phyloP scores from a whole-genome alignment of 1,140 invertebrate species.

The Halesus radiatus region DNA sequence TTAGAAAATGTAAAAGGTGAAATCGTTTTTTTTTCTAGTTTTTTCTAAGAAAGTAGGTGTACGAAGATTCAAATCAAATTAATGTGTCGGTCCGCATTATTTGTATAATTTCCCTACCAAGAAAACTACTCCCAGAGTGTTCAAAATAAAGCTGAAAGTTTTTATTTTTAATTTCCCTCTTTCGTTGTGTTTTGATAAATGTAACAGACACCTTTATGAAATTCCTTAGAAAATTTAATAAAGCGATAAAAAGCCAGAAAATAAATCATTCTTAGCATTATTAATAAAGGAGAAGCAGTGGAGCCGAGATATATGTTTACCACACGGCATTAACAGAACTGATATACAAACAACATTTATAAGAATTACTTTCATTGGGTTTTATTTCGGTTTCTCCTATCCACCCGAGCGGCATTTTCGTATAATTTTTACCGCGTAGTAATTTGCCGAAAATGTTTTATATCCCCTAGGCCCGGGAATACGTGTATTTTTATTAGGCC shows the following conservation, averaged over 20 bases:
- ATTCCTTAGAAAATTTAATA: conserved; percentile 45
- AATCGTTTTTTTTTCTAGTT: too few relatives aligned
- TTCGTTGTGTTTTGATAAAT: conserved; percentile 9
- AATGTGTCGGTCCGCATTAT: too few relatives aligned
- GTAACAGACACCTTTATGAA: conserved; percentile 28
- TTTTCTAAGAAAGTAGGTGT: too few relatives aligned
- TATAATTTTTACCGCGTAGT: conserved; percentile 34
- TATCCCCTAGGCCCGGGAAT: conserved; percentile 36
- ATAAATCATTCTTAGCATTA: conserved; percentile 46
- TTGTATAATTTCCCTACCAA: too few relatives aligned
- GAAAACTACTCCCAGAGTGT: too few relatives aligned
- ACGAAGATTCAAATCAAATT: too few relatives aligned
- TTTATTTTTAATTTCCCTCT: not conserved
- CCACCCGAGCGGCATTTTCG: not conserved
- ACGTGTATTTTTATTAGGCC: conserved; percentile 50
- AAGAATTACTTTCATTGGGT: conserved; percentile 53
- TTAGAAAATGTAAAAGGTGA: too few relatives aligned
- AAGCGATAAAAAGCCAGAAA: conserved; percentile 26
- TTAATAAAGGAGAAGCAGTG: conserved; percentile 29
- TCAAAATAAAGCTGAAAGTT: not conserved
- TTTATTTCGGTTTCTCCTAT: conserved; percentile 37
- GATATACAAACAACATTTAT: conserved; percentile 54
- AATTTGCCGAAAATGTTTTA: conserved; percentile 55
- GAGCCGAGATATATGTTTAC: conserved; percentile 35
- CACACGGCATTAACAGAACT: conserved; percentile 50